Base-by-base conservation (phyloP, 2,797 vertebrate species). In the Schizopygopsis malacanthus region DNA sequence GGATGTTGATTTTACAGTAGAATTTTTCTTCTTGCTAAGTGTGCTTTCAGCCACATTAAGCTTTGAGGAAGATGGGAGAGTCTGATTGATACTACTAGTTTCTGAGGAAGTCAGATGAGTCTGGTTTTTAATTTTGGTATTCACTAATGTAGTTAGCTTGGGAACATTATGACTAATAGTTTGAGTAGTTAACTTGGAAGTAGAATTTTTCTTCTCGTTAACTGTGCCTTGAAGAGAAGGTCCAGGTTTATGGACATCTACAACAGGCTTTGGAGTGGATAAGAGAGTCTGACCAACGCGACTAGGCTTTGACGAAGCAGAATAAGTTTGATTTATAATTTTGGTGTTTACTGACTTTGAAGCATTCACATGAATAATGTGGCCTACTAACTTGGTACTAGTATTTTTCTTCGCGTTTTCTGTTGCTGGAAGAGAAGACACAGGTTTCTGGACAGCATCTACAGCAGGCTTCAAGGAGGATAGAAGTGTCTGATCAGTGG, bases 131-230 rank as follows among this genome's bases (percentile, higher is more conserved):
- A 33, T 20, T 80, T 87, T 88, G 20, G 43, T 52, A 22, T 84
- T 90, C 20, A 13, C 18, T 28, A 79, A 63, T 45, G 15, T 63
- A 69, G n/a, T 85, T 73, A 70, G 79, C 88, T 92, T 91, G 93
- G 73, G 77, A 61, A 84, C 86, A 86, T 41, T 52, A 85, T 91
- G 85, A 89, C 54, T 70, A 70, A 73, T 87, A 77, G 43, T 84
- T 72, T 89, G 92, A 22, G 90, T 67, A 90, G 89, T 95, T 85
- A 90, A 91, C 20, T 84, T 85, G 37, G 91, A 84, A 78, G 90
- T 94, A 91, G 33, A 28, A 92, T 65, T 37, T 61, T 82, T 82
- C 81, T 87, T 47, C 28, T 67, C 7, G 22, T 13, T 52, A 69
- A 61, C 8, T 63, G 54, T 79, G 22, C 8, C 13, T 63, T 45